phyloP scores from a whole-genome alignment of 2,797 vertebrate species.

The Centropyge bicolor region DNA sequence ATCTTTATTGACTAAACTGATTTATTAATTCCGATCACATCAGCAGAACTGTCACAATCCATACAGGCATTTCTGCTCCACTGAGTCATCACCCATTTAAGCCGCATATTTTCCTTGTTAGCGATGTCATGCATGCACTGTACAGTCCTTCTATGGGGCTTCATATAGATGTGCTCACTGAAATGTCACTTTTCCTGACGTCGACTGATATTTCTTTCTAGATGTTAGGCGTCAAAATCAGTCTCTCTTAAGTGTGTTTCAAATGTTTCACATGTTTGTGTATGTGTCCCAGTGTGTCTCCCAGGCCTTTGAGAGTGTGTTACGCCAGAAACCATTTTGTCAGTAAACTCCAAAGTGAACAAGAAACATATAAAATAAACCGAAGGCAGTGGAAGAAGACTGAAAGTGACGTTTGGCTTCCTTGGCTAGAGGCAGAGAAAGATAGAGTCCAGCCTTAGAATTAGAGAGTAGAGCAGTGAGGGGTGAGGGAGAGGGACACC shows the following conservation, averaged over 20 bases:
- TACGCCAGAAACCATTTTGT: slow-evolving; percentile 18
- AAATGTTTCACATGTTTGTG: not conserved
- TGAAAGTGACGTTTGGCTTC: slow-evolving; percentile 57
- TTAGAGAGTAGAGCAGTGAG: slow-evolving; percentile 30
- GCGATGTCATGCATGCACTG: not conserved
- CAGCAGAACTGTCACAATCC: not conserved
- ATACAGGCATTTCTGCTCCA: not conserved
- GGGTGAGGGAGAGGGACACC: slow-evolving; percentile 21
- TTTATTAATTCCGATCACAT: not conserved
- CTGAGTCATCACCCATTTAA: not conserved
- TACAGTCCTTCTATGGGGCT: not conserved
- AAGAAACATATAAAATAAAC: slow-evolving; percentile 32
- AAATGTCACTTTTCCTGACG: not conserved
- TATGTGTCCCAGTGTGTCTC: not conserved
- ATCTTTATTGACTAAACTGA: not conserved
- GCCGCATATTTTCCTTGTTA: not conserved
- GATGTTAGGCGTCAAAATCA: not conserved
- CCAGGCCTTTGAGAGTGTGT: not conserved
- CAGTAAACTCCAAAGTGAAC: slow-evolving; percentile 31
- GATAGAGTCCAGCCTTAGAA: slow-evolving; percentile 37
- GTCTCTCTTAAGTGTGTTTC: not conserved
- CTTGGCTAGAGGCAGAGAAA: slow-evolving; percentile 38
- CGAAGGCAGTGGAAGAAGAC: slow-evolving; percentile 37
- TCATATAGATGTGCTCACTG: not conserved
- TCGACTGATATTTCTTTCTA: not conserved